Conservation (phyloP, 2,113 vertebrate genomes). For the Plecturocebus donacophilus region DNA sequence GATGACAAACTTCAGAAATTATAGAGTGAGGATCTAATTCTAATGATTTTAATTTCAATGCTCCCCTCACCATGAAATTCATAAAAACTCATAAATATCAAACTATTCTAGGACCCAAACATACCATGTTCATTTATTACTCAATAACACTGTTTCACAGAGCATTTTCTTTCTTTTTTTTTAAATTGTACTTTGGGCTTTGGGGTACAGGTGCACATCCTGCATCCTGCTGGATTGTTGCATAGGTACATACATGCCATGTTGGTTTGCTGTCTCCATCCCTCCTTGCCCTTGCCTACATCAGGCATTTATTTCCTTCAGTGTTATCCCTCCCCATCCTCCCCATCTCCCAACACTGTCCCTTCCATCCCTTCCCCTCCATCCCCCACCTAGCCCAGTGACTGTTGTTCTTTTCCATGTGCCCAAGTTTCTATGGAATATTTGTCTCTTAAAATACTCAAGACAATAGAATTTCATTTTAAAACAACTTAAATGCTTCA, state of each 20-base stretch:
- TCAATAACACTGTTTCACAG: background rate
- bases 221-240: too few relatives aligned
- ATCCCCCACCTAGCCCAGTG: too few relatives aligned
- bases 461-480: background rate
- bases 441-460: background rate
- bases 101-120: background rate
- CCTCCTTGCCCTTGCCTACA: too few relatives aligned
- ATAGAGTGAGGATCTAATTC: background rate
- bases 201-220: too few relatives aligned
- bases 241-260: too few relatives aligned
- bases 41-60: slow-evolving; percentile 18
- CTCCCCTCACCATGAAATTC: background rate
- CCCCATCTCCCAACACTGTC: too few relatives aligned
- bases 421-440: background rate
- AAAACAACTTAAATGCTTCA: slow-evolving; percentile 6
- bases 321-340: too few relatives aligned
- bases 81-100: background rate
- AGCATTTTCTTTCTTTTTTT: background rate
- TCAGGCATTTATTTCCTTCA: too few relatives aligned
- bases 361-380: too few relatives aligned
- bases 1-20: slow-evolving; percentile 14
- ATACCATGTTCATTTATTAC: background rate
- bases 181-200: too few relatives aligned
- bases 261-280: too few relatives aligned
- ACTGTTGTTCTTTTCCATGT: too few relatives aligned